Percentiles rank a stretch among this genome's conserved stretches.
Conservation (phyloP, 2,797 vertebrate species). For the Chiroxiphia lanceolata region DNA sequence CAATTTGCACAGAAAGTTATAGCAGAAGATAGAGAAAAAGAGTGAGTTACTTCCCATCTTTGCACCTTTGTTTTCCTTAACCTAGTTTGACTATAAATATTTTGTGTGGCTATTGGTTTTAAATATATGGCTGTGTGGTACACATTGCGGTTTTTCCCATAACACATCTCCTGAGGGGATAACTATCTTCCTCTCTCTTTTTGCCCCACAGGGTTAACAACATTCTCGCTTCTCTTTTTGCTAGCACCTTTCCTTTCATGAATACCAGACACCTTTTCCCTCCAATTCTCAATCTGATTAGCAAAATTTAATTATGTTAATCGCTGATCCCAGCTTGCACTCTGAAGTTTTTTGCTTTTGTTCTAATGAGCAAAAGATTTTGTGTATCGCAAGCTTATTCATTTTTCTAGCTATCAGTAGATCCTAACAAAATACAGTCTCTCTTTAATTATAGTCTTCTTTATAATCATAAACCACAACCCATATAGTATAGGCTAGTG, state of each 20-base stretch:
- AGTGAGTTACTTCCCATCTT: neutral
- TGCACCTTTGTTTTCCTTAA: neutral
- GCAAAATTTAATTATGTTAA: neutral
- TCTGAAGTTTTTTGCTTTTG: neutral
- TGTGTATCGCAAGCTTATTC: neutral
- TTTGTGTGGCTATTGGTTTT: neutral
- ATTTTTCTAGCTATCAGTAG: neutral
- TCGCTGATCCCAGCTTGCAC: neutral
- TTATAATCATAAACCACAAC: neutral
- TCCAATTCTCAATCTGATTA: neutral
- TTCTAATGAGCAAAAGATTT: neutral
- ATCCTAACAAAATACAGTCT: neutral
- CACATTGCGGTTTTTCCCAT: neutral
- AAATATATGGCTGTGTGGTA: neutral
- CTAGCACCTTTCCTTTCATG: neutral
- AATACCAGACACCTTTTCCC: neutral
- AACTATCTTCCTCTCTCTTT: neutral
- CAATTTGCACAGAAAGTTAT: neutral
- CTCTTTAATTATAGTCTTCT: neutral
- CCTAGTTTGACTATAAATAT: neutral
- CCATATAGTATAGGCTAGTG: accelerated
- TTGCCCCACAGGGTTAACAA: neutral
- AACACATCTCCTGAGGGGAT: neutral
- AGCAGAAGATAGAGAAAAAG: neutral
- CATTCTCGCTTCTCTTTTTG: neutral